These are phyloP conservation scores for Noctua fimbriata DNA, from an alignment of 2,888 invertebrate genomes.

Conservation along the genomic window DNA sequence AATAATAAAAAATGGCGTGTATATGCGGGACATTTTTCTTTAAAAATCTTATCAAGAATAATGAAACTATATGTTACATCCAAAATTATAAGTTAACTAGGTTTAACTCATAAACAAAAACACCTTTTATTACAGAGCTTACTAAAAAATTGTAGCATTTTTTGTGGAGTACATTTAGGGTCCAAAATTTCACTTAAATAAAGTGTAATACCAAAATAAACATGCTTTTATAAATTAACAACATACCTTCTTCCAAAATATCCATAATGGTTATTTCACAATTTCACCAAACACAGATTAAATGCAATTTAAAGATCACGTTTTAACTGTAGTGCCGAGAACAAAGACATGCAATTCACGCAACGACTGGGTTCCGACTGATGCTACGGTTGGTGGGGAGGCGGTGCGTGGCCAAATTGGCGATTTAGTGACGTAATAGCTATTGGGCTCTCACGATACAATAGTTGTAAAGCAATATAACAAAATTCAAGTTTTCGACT, in stretches of 20 bases:
- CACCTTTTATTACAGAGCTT: too few species aligned
- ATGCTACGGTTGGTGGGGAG: conserved; percentile 19
- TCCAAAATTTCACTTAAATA: too few species aligned
- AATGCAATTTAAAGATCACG: conserved; percentile 13
- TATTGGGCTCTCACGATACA: conserved; percentile 1
- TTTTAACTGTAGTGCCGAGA: conserved; percentile 8
- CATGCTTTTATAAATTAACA: not conserved
- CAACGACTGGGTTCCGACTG: conserved; percentile 33
- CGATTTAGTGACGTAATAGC: conserved; percentile 4
- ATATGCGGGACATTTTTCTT: too few species aligned
- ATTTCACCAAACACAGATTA: conserved; percentile 12
- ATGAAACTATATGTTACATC: too few species aligned
- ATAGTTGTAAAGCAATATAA: too few species aligned
- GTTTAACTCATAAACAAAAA: too few species aligned
- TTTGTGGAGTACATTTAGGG: too few species aligned
- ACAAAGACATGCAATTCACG: conserved; percentile 8
- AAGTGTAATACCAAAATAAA: too few species aligned
- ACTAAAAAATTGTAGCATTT: too few species aligned
- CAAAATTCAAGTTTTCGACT: too few species aligned
- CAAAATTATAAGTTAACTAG: too few species aligned
- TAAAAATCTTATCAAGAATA: too few species aligned
- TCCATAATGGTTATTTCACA: conserved; percentile 14
- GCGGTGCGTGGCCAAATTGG: not conserved
- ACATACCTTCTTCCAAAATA: conserved; percentile 17
- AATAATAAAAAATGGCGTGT: conserved; percentile 7